Evolutionary conservation across 1,140 invertebrate species (phyloP).

Genomic region (Drosophila mauritiana): DNA sequence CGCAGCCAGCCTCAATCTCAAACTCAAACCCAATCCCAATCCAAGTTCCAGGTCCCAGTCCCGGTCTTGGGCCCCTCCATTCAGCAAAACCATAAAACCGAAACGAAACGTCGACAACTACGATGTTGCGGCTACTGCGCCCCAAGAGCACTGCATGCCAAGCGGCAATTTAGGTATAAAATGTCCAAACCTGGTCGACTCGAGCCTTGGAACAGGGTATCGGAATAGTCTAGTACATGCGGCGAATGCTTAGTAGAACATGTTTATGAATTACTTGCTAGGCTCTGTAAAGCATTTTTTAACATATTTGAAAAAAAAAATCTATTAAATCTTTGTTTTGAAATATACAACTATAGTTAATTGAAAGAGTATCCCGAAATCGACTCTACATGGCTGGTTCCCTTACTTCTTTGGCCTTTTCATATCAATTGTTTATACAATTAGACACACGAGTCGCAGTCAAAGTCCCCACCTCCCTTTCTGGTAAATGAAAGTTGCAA

Average conservation of each 20-base stretch:
- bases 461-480: constrained; percentile 25
- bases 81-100: constrained; percentile 80
- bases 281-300: background rate
- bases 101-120: constrained; percentile 59
- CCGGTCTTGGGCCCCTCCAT: constrained; percentile 38
- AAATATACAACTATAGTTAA: background rate
- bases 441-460: constrained; percentile 60
- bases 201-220: constrained; percentile 8
- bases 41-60: constrained; percentile 19
- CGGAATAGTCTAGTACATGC: background rate
- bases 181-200: constrained; percentile 76
- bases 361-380: background rate
- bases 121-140: constrained; percentile 41
- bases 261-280: background rate
- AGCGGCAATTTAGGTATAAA: constrained; percentile 79
- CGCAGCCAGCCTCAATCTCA: constrained; percentile 26
- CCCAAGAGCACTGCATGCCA: constrained; percentile 68
- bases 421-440: constrained; percentile 77
- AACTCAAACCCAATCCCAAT: constrained; percentile 1
- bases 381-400: background rate
- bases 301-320: background rate
- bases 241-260: no score
- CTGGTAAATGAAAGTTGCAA: constrained; percentile 75
- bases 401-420: constrained; percentile 32
- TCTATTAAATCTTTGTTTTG: background rate